phyloP scores from a whole-genome alignment of 2,797 vertebrate genomes.

The Mormyrops attenuatus region DNA sequence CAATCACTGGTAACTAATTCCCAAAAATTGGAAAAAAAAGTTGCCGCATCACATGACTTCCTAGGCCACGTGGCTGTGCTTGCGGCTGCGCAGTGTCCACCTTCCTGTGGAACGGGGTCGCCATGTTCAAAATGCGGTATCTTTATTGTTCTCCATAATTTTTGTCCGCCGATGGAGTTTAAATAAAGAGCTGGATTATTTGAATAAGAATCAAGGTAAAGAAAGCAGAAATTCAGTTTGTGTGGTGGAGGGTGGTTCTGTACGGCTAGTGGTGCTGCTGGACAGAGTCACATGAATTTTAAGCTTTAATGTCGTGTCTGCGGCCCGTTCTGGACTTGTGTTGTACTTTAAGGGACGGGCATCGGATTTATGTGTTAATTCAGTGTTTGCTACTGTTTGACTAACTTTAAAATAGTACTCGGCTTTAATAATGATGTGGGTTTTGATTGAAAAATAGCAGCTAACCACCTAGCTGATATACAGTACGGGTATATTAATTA shows the following conservation, averaged over 20 bases:
- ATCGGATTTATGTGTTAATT: not conserved
- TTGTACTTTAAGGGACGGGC: not conserved
- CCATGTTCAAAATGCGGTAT: slow-evolving; percentile 61
- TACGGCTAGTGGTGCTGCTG: not conserved
- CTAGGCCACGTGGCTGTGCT: not conserved
- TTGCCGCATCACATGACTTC: not conserved
- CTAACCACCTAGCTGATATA: not conserved
- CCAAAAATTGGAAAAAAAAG: not conserved
- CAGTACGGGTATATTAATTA: not conserved
- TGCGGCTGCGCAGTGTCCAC: not conserved
- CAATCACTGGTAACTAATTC: not conserved
- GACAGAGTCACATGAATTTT: not conserved
- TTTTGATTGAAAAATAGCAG: not conserved
- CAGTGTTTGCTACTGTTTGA: not conserved
- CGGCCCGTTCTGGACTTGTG: not conserved
- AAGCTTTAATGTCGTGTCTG: not conserved
- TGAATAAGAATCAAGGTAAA: slow-evolving; percentile 69
- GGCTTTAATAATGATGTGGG: not conserved
- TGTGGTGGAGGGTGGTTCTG: not conserved
- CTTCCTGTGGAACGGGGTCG: slow-evolving; percentile 24
- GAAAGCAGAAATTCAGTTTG: slow-evolving; percentile 1
- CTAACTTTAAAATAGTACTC: not conserved
- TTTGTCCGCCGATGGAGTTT: slow-evolving; percentile 59
- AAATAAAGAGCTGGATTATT: slow-evolving; percentile 71
- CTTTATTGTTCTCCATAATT: slow-evolving; percentile 55